Evolutionary conservation across 2,888 invertebrate genomes (phyloP).

Genomic region (Chloroclystis v-ata): DNA sequence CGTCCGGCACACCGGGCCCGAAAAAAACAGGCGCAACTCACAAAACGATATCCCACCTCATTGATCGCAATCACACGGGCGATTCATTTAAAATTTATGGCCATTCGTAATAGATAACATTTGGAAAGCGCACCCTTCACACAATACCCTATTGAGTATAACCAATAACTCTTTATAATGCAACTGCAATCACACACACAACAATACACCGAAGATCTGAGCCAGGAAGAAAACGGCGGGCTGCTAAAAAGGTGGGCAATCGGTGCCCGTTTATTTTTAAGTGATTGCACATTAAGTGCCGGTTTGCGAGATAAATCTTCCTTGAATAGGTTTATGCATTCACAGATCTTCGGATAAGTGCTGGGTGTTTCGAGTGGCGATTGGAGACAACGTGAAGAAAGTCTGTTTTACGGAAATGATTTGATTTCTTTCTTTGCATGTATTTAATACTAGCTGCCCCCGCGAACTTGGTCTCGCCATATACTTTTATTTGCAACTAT

Average conservation of each 20-base stretch:
- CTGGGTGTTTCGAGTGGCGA: neutral
- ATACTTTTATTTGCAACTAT: too few relatives aligned
- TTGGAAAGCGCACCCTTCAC: slow-evolving; percentile 38
- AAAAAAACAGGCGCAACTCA: slow-evolving; percentile 26
- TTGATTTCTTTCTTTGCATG: too few relatives aligned
- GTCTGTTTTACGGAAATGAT: too few relatives aligned
- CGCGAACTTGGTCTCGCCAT: too few relatives aligned
- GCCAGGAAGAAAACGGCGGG: neutral
- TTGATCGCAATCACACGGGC: slow-evolving; percentile 49
- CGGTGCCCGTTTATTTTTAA: slow-evolving; percentile 48
- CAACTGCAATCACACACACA: slow-evolving; percentile 44
- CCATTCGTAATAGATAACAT: slow-evolving; percentile 45
- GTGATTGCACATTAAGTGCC: slow-evolving; percentile 46
- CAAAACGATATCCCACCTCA: slow-evolving; percentile 44
- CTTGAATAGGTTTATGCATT: neutral
- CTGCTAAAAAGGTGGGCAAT: slow-evolving; percentile 30
- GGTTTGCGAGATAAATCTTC: slow-evolving; percentile 41
- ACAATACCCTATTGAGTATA: slow-evolving; percentile 51
- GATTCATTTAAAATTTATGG: slow-evolving; percentile 58
- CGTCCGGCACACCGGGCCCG: neutral
- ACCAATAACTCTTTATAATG: slow-evolving; percentile 51
- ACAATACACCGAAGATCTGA: slow-evolving; percentile 38
- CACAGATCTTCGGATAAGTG: neutral
- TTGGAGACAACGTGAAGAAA: too few relatives aligned
- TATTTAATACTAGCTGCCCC: too few relatives aligned